These are phyloP conservation scores for Stenchaetothrips biformis DNA, from an alignment of 2,888 invertebrate genomes.

Conservation along the genomic window DNA sequence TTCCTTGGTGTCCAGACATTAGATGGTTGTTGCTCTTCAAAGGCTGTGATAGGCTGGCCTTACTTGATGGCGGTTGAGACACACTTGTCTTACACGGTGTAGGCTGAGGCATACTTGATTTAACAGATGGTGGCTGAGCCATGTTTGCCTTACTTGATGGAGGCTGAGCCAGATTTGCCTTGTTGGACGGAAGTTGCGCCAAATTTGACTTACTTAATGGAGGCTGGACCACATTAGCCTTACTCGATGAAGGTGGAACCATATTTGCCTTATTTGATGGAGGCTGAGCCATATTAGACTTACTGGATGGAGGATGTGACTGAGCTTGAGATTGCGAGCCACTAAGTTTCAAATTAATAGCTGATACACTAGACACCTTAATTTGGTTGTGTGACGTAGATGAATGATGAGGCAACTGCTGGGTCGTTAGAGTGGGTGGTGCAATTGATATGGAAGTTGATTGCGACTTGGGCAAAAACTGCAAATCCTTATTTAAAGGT, in stretches of 20 bases:
- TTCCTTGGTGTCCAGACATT: background rate
- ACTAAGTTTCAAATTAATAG: background rate
- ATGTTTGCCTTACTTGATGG: background rate
- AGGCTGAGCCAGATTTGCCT: background rate
- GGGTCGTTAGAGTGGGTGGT: background rate
- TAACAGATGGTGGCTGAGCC: no score
- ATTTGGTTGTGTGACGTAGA: background rate
- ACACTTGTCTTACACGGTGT: background rate
- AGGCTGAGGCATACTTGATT: no score
- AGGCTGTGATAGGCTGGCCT: background rate
- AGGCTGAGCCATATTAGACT: background rate
- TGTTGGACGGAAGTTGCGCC: background rate
- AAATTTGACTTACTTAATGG: background rate
- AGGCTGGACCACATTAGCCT: no score
- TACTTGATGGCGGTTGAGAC: background rate
- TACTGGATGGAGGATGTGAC: background rate
- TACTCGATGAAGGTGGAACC: no score
- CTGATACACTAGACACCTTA: slow-evolving; percentile 3
- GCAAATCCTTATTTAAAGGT: background rate
- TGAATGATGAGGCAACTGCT: background rate
- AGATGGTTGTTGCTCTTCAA: background rate
- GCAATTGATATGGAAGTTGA: background rate
- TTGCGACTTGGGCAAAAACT: background rate
- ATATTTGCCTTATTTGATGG: background rate
- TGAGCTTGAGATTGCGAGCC: background rate